These are phyloP conservation scores for Aphaenogaster rudis DNA, from an alignment of 1,140 invertebrate genomes.

Conservation along the genomic window DNA sequence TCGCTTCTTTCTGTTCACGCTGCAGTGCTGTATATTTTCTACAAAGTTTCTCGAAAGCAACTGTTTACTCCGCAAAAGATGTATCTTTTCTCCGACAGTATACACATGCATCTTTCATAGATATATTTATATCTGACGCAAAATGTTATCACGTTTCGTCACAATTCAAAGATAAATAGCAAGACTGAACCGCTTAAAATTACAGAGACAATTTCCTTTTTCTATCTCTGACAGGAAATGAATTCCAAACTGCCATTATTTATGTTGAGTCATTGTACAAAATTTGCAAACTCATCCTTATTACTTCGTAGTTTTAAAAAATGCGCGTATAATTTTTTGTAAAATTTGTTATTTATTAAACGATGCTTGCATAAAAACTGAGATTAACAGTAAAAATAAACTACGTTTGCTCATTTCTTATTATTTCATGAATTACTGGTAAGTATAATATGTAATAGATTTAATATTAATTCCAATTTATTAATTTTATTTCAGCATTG, in stretches of 20 bases:
- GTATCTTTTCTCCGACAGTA: not conserved
- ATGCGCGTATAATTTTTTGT: not conserved
- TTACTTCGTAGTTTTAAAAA: not conserved
- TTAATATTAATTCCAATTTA: conserved; percentile 4
- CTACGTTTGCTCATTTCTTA: not conserved
- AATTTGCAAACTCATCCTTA: not conserved
- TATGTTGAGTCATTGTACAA: not conserved
- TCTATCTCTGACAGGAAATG: not conserved
- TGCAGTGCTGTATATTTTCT: not conserved
- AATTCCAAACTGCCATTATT: not conserved
- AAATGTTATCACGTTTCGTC: not conserved
- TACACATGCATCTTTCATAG: not conserved
- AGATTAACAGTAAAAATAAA: not conserved
- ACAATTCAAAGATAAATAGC: not conserved
- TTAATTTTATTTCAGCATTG: not conserved
- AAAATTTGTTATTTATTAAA: not conserved
- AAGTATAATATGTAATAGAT: not conserved
- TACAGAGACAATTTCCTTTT: not conserved
- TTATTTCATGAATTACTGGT: not conserved
- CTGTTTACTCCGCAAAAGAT: not conserved
- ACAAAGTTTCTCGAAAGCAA: not conserved
- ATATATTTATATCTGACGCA: not conserved
- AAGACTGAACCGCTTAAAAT: not conserved
- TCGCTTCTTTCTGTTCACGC: not conserved
- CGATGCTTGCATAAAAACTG: no score